phyloP scores from a whole-genome alignment of 2,888 invertebrate genomes.

The Slavum lentiscoides region DNA sequence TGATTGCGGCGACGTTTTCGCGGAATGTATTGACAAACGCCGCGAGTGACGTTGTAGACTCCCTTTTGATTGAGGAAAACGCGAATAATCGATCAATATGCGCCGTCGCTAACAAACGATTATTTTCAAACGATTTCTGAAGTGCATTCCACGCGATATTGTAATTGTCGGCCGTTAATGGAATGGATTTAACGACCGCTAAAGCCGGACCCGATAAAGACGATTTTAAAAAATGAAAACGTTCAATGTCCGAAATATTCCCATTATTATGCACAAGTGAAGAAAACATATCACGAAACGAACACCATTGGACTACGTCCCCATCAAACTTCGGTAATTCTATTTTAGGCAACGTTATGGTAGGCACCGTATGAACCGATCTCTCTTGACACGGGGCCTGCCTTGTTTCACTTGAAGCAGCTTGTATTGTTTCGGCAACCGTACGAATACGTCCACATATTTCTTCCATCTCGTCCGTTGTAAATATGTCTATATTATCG shows the following conservation, averaged over 20 bases:
- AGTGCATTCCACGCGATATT: no score
- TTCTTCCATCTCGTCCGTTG: no score
- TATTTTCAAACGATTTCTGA: background rate
- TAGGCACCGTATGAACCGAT: no score
- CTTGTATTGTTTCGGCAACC: background rate
- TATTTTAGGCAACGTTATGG: background rate
- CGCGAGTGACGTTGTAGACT: background rate
- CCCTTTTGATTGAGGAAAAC: background rate
- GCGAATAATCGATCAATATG: background rate
- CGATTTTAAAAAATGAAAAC: conserved; percentile 7
- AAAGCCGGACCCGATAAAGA: background rate
- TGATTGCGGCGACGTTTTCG: conserved; percentile 9
- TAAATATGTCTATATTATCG: no score
- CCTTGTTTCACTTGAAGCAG: background rate
- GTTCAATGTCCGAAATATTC: background rate
- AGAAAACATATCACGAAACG: background rate
- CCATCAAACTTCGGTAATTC: conserved; percentile 26
- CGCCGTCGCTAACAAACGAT: conserved; percentile 7
- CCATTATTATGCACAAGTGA: conserved; percentile 4
- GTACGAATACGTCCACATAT: background rate
- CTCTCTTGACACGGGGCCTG: background rate
- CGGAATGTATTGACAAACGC: no score
- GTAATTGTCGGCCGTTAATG: background rate
- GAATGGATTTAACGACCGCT: background rate
- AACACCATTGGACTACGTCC: no score